Evolutionary conservation across 2,113 vertebrate species (phyloP).

Genomic region (Natator depressus): DNA sequence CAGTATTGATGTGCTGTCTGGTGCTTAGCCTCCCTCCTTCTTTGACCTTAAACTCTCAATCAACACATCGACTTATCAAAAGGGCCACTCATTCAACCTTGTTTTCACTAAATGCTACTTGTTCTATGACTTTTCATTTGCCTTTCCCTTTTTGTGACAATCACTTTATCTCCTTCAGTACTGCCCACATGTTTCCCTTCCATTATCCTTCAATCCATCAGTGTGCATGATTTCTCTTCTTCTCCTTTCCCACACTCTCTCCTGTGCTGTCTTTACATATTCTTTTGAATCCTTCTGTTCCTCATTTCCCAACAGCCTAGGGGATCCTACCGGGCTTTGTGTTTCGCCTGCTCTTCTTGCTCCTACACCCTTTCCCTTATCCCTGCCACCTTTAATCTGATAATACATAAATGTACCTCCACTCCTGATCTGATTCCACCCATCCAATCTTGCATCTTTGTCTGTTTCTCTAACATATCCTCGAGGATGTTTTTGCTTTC

Average conservation of each 20-base stretch:
- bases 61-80: background rate
- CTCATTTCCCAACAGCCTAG: background rate
- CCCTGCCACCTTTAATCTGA: background rate
- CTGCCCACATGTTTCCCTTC: background rate
- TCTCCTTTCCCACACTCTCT: background rate
- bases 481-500: background rate
- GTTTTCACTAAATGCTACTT: rapidly evolving
- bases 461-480: background rate
- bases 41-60: background rate
- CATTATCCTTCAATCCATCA: background rate
- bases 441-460: background rate
- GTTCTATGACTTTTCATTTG: background rate
- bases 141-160: background rate
- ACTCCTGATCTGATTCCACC: background rate
- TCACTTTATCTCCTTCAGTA: background rate
- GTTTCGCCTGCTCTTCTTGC: background rate
- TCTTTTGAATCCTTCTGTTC: background rate
- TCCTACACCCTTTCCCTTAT: no score
- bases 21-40: background rate
- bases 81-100: background rate
- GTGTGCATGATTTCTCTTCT: background rate
- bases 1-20: background rate
- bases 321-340: background rate
- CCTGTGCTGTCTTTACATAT: background rate
- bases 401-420: background rate